Percentiles rank a stretch among this genome's conserved stretches.
phyloP scores from a whole-genome alignment of 2,113 vertebrate species.

The Oryzias javanicus region DNA sequence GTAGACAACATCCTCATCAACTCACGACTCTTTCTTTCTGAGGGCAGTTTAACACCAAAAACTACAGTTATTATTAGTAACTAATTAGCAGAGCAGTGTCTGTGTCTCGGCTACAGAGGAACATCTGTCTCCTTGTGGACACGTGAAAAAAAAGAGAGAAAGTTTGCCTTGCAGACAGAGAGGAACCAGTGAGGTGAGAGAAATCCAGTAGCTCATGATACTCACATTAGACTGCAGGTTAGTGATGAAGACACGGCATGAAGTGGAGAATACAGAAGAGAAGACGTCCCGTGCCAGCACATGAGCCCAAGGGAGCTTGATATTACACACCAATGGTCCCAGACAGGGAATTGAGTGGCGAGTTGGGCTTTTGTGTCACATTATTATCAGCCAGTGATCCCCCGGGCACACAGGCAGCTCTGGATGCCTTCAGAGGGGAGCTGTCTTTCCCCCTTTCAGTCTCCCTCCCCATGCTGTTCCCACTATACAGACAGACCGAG shows the following conservation, averaged over 20 bases:
- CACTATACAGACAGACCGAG: conserved; percentile 47
- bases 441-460: conserved; percentile 45
- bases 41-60: background rate
- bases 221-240: conserved; percentile 54
- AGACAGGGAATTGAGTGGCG: conserved; percentile 59
- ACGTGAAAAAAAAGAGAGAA: conserved; percentile 10
- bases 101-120: background rate
- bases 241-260: conserved; percentile 47
- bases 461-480: conserved; percentile 40
- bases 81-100: background rate
- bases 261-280: conserved; percentile 50
- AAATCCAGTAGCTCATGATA: conserved; percentile 47
- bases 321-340: conserved; percentile 52
- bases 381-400: conserved; percentile 70
- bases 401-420: conserved; percentile 58
- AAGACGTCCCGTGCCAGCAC: conserved; percentile 45
- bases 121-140: conserved; percentile 1
- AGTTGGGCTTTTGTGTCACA: conserved; percentile 68
- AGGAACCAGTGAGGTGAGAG: conserved; percentile 36
- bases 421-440: conserved; percentile 53
- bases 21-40: conserved; percentile 1
- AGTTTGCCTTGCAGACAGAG: conserved; percentile 32
- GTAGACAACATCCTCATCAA: background rate
- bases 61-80: background rate
- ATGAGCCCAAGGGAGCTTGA: conserved; percentile 55